A percentile compares a stretch with the other conserved stretches of the same genome.
These are phyloP conservation scores for Nanger granti DNA, from an alignment of 2,113 vertebrate species.

Conservation along the genomic window DNA sequence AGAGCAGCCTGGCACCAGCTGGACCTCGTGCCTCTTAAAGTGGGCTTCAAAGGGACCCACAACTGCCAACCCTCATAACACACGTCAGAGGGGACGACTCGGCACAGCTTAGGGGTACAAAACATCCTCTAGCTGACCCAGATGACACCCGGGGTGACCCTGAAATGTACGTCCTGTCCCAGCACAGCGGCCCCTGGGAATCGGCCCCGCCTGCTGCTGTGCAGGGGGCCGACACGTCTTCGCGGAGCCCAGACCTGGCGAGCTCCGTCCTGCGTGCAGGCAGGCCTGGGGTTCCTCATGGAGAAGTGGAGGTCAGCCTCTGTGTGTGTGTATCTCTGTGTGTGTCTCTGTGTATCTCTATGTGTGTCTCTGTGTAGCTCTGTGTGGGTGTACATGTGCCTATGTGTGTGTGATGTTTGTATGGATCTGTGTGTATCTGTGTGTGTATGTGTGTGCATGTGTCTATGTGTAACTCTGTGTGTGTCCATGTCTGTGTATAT, in stretches of 20 bases:
- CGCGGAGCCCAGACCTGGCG: neutral
- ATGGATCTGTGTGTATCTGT: neutral
- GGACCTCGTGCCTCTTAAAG: neutral
- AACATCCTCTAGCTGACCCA: neutral
- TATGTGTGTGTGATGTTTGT: neutral
- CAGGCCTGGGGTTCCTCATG: neutral
- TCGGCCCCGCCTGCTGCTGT: neutral
- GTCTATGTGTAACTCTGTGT: neutral
- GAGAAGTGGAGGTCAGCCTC: neutral
- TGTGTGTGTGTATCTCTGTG: neutral
- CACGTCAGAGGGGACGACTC: neutral
- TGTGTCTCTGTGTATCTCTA: neutral
- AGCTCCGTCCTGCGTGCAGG: neutral
- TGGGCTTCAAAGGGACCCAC: neutral
- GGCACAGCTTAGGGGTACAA: fast-evolving
- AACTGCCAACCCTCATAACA: neutral
- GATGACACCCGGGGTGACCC: neutral
- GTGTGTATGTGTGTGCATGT: neutral
- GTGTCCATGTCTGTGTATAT: neutral
- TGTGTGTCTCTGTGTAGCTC: neutral
- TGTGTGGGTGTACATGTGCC: neutral
- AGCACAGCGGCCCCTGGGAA: fast-evolving
- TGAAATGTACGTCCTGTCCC: neutral
- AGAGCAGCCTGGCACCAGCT: neutral
- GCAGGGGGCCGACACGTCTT: fast-evolving